A percentile compares a stretch with the other conserved stretches of the same genome.
These are phyloP conservation scores for Piliocolobus tephrosceles DNA, from an alignment of 2,113 vertebrate genomes.

Conservation along the genomic window DNA sequence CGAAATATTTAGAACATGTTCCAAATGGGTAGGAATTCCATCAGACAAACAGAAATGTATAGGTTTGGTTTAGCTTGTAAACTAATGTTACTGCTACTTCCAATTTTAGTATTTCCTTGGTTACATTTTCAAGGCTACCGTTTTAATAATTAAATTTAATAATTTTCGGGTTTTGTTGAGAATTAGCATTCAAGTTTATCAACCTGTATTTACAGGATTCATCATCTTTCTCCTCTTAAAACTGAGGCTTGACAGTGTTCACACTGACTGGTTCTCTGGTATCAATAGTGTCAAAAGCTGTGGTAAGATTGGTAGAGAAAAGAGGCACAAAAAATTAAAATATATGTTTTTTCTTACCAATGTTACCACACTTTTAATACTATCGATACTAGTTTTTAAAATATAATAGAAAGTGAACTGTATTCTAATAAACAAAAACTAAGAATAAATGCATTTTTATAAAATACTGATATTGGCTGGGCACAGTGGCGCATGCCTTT, in stretches of 20 bases:
- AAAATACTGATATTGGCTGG: background rate
- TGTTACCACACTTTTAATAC: background rate
- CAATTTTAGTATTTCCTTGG: background rate
- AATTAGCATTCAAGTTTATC: background rate
- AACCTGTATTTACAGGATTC: conserved; percentile 5
- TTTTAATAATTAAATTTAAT: conserved; percentile 10
- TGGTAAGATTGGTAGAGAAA: background rate
- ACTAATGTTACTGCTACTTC: background rate
- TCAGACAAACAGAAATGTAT: conserved; percentile 13
- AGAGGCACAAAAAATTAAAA: background rate
- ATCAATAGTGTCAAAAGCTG: background rate
- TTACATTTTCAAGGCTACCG: background rate
- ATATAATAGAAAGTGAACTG: background rate
- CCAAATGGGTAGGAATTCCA: background rate
- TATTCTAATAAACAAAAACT: background rate
- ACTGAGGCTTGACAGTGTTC: background rate
- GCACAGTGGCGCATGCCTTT: background rate
- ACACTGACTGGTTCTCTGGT: background rate
- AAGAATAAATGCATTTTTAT: conserved; percentile 5
- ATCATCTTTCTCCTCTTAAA: background rate
- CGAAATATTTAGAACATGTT: background rate
- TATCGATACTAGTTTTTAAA: background rate
- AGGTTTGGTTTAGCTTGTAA: background rate
- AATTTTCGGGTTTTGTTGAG: conserved; percentile 31
- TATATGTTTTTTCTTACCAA: background rate